phyloP scores from a whole-genome alignment of 2,797 vertebrate genomes.

The Chelonia mydas region DNA sequence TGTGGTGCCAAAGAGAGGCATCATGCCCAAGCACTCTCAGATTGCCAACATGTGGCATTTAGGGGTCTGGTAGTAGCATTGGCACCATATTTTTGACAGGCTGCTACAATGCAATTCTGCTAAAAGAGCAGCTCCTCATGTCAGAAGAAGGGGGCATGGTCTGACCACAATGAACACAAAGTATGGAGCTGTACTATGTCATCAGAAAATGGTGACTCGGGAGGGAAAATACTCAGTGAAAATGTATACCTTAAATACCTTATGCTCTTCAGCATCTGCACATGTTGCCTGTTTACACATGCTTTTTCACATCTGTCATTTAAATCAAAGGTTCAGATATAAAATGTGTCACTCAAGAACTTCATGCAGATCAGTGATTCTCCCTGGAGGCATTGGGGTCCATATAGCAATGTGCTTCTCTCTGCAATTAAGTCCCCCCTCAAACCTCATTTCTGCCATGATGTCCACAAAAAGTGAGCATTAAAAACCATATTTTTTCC shows the following conservation, averaged over 20 bases:
- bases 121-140: background rate
- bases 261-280: background rate
- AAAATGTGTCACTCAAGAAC: background rate
- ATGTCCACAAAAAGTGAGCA: no score
- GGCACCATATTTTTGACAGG: fast-evolving
- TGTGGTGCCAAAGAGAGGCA: background rate
- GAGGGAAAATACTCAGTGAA: background rate
- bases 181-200: background rate
- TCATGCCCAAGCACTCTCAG: background rate
- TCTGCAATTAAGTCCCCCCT: background rate
- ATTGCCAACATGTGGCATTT: background rate
- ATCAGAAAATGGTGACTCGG: background rate
- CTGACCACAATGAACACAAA: background rate
- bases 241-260: background rate
- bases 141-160: background rate
- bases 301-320: background rate
- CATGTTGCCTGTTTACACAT: background rate
- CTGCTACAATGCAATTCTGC: background rate
- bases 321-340: background rate
- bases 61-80: fast-evolving
- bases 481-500: no score
- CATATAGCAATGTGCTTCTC: background rate
- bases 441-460: background rate
- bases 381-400: background rate
- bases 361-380: background rate